Evolutionary conservation across 2,888 invertebrate genomes (phyloP).

Genomic region (Dexiosoma caninum): DNA sequence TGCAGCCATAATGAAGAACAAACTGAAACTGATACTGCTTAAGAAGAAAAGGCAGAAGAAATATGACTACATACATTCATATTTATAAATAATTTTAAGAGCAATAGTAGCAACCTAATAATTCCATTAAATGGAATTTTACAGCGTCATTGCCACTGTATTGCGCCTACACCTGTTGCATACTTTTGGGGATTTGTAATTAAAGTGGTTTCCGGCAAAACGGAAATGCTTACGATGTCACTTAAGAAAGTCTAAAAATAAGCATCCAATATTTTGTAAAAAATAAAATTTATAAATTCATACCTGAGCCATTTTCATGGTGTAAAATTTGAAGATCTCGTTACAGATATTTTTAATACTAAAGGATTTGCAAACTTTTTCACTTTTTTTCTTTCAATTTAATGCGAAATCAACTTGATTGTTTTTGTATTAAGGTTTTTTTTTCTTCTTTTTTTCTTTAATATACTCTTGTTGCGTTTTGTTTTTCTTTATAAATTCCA

Average conservation of each 20-base stretch:
- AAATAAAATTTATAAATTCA: background rate
- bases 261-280: background rate
- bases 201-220: background rate
- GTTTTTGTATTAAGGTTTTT: background rate
- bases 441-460: background rate
- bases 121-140: no score
- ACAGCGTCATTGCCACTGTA: constrained; percentile 7
- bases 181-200: constrained; percentile 35
- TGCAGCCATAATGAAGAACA: no score
- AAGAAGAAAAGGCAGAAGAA: no score
- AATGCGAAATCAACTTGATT: background rate
- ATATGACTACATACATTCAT: no score
- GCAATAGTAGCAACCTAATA: no score
- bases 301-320: constrained; percentile 43
- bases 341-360: no score
- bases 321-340: no score
- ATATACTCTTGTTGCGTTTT: background rate
- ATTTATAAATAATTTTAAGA: no score
- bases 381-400: constrained; percentile 20
- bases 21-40: no score
- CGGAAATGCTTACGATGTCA: constrained; percentile 12
- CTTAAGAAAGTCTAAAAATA: background rate
- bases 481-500: background rate
- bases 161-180: constrained; percentile 38
- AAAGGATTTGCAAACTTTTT: constrained; percentile 3